phyloP scores from a whole-genome alignment of 2,113 vertebrate genomes.

The Podocnemis expansa region DNA sequence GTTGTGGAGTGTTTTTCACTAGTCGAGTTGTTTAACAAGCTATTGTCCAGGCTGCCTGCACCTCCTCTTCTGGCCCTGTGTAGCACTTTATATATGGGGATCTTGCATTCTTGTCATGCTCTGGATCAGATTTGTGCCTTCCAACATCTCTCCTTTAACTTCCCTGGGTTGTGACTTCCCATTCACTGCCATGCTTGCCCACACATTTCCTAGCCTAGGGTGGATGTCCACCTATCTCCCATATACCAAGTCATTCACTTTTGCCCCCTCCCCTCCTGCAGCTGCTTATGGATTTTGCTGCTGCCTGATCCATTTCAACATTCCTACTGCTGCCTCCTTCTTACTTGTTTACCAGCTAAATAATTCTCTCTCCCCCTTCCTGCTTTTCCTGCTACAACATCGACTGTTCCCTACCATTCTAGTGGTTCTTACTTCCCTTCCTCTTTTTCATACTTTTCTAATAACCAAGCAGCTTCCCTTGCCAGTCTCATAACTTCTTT shows the following conservation, averaged over 20 bases:
- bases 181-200: background rate
- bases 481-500: background rate
- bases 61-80: background rate
- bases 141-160: background rate
- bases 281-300: background rate
- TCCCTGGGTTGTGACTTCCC: background rate
- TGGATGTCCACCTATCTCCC: accelerated
- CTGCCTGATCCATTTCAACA: background rate
- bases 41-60: background rate
- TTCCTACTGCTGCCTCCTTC: background rate
- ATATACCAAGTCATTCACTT: background rate
- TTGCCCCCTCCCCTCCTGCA: background rate
- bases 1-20: background rate
- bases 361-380: background rate
- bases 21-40: background rate
- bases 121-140: background rate
- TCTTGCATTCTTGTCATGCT: background rate
- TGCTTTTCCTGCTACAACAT: background rate
- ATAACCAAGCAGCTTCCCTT: background rate
- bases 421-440: background rate
- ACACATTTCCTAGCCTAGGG: background rate
- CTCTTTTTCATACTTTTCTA: background rate
- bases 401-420: background rate
- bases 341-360: background rate
- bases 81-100: background rate